Evolutionary conservation across 2,888 invertebrate species (phyloP), one percentile per base, ranked within the genome.

Genomic region (Melanargia galathea): DNA sequence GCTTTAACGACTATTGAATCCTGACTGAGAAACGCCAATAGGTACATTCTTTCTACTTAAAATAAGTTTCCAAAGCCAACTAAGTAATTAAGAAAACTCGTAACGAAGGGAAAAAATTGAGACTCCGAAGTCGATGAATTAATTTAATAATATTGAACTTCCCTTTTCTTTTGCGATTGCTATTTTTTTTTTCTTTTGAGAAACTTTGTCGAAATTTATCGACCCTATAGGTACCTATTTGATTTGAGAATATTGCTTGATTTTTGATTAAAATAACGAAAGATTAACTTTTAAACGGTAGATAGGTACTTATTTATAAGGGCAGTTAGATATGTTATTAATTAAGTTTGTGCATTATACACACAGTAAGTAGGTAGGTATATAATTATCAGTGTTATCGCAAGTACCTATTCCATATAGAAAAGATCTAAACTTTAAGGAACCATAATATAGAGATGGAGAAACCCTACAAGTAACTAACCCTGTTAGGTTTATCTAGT

Each of bases 61-160:
- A 66, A 62, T 63, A 60, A 65, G 60, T 62, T 60, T 56, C 64
- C 64, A 46, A 48, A 66, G n/a, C n/a, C n/a, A 70, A 70, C 70
- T 72, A 69, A 70, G 71, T 76, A 79, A 76, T 77, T 75, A 75
- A 75, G 71, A 74, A 71, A 73, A 75, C 71, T 73, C 72, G 68
- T 71, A 68, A 71, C 63, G 68, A 64, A 63, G 65, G 62, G 68
- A 69, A 70, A 72, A 70, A 72, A 67, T 64, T 63, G 71, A 70
- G 70, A 70, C 71, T 73, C 74, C 78, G 73, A 79, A 78, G 75
- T 77, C 77, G 68, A 82, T 81, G 80, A 84, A 84, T 86, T 84
- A 85, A 84, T 86, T 83, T 77, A 64, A 72, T 75, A 75, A 78
- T 80, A 74, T 76, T 70, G 66, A 74, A 75, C 70, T 69, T 58